Base-by-base conservation (phyloP, 2,888 invertebrate species). In the Diplazon laetatorius region DNA sequence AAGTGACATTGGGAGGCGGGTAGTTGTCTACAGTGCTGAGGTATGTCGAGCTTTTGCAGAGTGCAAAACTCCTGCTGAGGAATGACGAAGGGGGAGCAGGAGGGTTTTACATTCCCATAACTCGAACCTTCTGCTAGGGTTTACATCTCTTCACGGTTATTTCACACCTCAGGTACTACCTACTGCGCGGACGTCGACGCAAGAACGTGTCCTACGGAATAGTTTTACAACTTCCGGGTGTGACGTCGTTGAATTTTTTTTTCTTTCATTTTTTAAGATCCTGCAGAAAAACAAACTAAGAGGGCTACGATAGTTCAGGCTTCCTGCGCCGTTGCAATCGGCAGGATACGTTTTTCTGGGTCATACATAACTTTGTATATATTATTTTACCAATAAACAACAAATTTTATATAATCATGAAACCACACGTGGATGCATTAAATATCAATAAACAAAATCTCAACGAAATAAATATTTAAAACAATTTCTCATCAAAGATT, bases 171-270 rank as follows among this genome's bases (percentile, higher is more conserved):
- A n/a, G n/a, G n/a, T n/a, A 37, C 50, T n/a, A 52, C 20, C 35
- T 46, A 37, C 37, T 50, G 37, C 60, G 66, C 48, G 60, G 59
- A 37, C 9, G 52, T 44, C 22, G 46, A 75, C 39, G 25, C 50
- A 16, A 25, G 30, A 57, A 25, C 22, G 25, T 4, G n/a, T n/a
- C n/a, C n/a, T n/a, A 5, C 48, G 59, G 48, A 30, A 44, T n/a
- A 39, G 18, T 71, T 78, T 75, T 62, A 71, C 74, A 75, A 71
- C 71, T 48, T 66, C 62, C 66, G n/a, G 59, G 55, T 62, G 35
- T 74, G 65, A 60, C 70, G 60, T 62, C 39, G 71, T 42, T 35
- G 39, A 30, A 62, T 37, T 63, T 48, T 46, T 52, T 59, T 74
- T 74, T 39, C 9, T 5, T 14, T 2, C 42, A 18, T n/a, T n/a